Conservation (phyloP, 1,140 invertebrate genomes). For the Ceratina australensis region DNA sequence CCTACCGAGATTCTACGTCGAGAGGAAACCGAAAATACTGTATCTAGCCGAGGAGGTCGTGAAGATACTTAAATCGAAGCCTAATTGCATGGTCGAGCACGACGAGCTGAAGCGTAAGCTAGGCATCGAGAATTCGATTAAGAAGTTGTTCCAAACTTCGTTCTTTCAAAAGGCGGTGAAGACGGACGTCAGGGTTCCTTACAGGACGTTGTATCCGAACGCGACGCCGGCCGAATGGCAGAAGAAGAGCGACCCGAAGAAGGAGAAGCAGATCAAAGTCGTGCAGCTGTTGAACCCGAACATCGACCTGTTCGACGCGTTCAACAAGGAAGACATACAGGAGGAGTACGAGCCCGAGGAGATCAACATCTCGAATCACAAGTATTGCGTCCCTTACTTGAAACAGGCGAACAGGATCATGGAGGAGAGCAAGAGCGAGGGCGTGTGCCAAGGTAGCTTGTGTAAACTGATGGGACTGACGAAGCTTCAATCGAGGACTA, state of each 20-base stretch:
- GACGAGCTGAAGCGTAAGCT: slow-evolving; percentile 79
- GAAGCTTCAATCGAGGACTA: slow-evolving; percentile 79
- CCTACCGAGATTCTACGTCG: slow-evolving; percentile 82
- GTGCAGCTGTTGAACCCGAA: slow-evolving; percentile 80
- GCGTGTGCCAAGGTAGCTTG: slow-evolving; percentile 78
- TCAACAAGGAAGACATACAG: slow-evolving; percentile 75
- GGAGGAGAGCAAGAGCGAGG: slow-evolving; percentile 76
- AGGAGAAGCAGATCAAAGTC: slow-evolving; percentile 80
- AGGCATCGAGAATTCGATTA: slow-evolving; percentile 75
- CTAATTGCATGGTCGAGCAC: slow-evolving; percentile 80
- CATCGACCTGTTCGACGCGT: slow-evolving; percentile 76
- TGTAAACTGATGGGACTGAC: slow-evolving; percentile 77
- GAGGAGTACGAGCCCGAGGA: slow-evolving; percentile 79
- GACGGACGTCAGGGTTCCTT: slow-evolving; percentile 79
- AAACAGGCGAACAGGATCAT: slow-evolving; percentile 79
- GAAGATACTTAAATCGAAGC: slow-evolving; percentile 80
- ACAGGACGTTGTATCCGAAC: slow-evolving; percentile 82
- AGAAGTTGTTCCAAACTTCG: slow-evolving; percentile 79
- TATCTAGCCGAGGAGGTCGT: slow-evolving; percentile 81
- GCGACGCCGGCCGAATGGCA: slow-evolving; percentile 80
- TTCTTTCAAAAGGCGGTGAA: slow-evolving; percentile 77
- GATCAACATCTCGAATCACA: slow-evolving; percentile 72
- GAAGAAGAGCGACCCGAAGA: slow-evolving; percentile 75
- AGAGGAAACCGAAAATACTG: slow-evolving; percentile 81
- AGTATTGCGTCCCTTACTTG: slow-evolving; percentile 74